These are phyloP conservation scores for Rhynchonema sp. DNA, from an alignment of 2,888 invertebrate genomes.

Conservation along the genomic window DNA sequence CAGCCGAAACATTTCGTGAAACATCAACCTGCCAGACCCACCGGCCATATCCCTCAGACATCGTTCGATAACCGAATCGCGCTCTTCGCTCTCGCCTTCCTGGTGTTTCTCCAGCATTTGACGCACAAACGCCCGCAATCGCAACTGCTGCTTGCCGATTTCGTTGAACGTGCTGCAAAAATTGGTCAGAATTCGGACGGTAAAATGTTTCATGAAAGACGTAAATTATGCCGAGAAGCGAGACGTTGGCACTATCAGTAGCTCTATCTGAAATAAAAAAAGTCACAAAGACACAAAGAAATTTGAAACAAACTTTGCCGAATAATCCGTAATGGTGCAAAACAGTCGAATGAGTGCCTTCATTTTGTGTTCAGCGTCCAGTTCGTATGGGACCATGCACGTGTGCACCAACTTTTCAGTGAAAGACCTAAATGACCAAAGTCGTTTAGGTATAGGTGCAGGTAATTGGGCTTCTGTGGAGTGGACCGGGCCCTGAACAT, in stretches of 20 bases:
- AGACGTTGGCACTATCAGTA: not conserved
- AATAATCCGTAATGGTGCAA: not conserved
- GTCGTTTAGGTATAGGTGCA: too few species aligned
- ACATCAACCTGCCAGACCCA: too few species aligned
- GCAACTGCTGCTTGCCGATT: not conserved
- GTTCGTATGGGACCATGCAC: not conserved
- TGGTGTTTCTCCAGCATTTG: not conserved
- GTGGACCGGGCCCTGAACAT: too few species aligned
- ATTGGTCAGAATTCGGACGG: too few species aligned
- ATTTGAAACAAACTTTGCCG: not conserved
- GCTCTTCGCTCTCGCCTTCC: too few species aligned
- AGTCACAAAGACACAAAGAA: not conserved
- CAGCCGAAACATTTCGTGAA: too few species aligned
- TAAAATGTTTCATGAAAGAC: too few species aligned
- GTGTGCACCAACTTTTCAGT: not conserved
- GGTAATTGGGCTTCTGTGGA: too few species aligned
- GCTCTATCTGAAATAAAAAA: too few species aligned
- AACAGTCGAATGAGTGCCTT: not conserved
- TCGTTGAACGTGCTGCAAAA: not conserved
- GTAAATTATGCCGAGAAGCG: not conserved
- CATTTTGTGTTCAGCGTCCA: not conserved
- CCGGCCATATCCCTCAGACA: not conserved
- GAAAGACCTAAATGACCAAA: not conserved
- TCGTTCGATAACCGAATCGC: too few species aligned
- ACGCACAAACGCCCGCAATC: not conserved